phyloP scores from a whole-genome alignment of 2,797 vertebrate species.

The Gila robusta region DNA sequence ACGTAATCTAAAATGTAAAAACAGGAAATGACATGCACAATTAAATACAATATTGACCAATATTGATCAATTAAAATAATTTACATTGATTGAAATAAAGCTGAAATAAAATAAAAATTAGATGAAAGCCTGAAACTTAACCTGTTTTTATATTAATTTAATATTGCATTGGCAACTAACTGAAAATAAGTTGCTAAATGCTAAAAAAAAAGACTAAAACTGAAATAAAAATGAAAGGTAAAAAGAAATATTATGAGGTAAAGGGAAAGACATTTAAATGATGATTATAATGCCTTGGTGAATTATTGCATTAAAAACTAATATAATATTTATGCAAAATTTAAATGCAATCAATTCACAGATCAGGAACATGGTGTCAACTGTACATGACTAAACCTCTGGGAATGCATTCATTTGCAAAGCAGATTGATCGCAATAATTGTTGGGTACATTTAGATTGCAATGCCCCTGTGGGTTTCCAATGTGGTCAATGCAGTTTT shows the following conservation, averaged over 20 bases:
- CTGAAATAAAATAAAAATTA: neutral
- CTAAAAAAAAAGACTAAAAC: neutral
- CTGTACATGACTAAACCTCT: slow-evolving; percentile 5
- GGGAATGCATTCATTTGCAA: neutral
- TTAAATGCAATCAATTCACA: neutral
- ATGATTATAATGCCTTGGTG: neutral
- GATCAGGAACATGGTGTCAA: slow-evolving; percentile 6
- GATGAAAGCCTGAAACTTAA: neutral
- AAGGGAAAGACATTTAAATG: neutral
- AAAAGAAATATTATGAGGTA: neutral
- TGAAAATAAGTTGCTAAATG: neutral
- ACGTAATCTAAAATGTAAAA: neutral
- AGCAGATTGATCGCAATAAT: slow-evolving; percentile 2
- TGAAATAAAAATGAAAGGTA: neutral
- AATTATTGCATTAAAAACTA: neutral
- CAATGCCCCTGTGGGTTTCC: neutral
- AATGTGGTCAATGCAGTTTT: slow-evolving; percentile 1
- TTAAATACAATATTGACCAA: neutral
- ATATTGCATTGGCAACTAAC: neutral
- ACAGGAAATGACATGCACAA: neutral
- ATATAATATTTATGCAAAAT: neutral
- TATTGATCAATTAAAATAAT: neutral
- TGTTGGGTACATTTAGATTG: neutral
- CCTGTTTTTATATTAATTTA: neutral
- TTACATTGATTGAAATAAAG: neutral